These are phyloP conservation scores for Stigmatopora argus DNA, from an alignment of 2,113 vertebrate species.

Conservation along the genomic window DNA sequence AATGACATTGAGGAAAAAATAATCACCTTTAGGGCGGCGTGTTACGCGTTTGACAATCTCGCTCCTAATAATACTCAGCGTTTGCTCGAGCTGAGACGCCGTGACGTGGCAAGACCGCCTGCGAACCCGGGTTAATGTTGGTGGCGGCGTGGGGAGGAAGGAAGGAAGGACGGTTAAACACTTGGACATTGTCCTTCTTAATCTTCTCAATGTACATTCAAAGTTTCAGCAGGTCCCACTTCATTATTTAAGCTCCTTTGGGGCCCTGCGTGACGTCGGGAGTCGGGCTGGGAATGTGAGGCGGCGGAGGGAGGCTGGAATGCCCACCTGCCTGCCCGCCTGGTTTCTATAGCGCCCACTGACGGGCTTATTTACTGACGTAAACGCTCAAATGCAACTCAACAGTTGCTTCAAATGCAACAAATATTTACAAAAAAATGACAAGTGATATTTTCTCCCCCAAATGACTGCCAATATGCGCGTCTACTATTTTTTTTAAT, in stretches of 20 bases:
- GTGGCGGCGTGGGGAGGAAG: constrained; percentile 9
- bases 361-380: background rate
- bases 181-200: constrained; percentile 4
- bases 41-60: constrained; percentile 32
- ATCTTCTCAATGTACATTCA: constrained; percentile 5
- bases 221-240: constrained; percentile 1
- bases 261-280: background rate
- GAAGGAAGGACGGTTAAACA: background rate
- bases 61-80: constrained; percentile 1
- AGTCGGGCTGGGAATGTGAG: background rate
- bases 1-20: too few relatives aligned
- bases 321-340: too few relatives aligned
- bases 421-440: too few relatives aligned
- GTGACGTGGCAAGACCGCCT: constrained; percentile 50
- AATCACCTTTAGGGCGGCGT: too few relatives aligned
- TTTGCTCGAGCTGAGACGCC: background rate
- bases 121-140: constrained; percentile 6
- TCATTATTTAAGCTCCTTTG: constrained; percentile 4
- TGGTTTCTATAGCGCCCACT: background rate
- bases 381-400: background rate
- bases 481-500: too few relatives aligned
- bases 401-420: background rate
- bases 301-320: background rate
- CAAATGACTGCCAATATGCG: too few relatives aligned
- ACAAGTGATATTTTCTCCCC: too few relatives aligned